phyloP scores from a whole-genome alignment of 1,140 invertebrate genomes.

The Drosophila rufa region DNA sequence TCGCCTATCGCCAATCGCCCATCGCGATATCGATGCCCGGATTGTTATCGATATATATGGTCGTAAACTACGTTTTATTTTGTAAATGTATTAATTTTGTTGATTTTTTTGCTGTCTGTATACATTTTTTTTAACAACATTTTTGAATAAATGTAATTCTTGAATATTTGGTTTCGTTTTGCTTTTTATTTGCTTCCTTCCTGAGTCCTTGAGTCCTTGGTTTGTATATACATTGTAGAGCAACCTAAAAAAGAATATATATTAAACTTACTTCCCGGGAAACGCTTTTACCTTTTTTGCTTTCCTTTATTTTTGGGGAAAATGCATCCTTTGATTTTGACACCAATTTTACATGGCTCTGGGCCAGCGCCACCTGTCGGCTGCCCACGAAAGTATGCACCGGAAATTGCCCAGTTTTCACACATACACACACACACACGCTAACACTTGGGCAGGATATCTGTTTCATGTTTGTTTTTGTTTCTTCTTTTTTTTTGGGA shows the following conservation, averaged over 20 bases:
- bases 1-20: slow-evolving; percentile 34
- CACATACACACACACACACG: not conserved
- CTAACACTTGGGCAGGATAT: too few species aligned
- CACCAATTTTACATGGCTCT: slow-evolving; percentile 3
- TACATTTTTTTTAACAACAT: slow-evolving; percentile 81
- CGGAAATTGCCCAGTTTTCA: slow-evolving; percentile 8
- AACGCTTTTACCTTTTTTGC: not conserved
- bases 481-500: not conserved
- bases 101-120: slow-evolving; percentile 84
- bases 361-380: slow-evolving; percentile 7
- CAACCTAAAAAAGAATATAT: not conserved
- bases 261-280: not conserved
- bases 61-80: slow-evolving; percentile 78
- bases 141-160: slow-evolving; percentile 83
- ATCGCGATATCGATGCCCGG: slow-evolving; percentile 57
- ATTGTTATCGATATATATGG: slow-evolving; percentile 78
- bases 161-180: slow-evolving; percentile 51
- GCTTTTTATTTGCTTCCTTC: slow-evolving; percentile 5
- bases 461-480: not conserved
- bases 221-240: slow-evolving; percentile 20
- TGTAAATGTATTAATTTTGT: slow-evolving; percentile 84
- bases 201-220: not conserved
- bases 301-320: not conserved
- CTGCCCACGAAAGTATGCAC: slow-evolving; percentile 24
- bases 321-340: slow-evolving; percentile 1